Base-by-base conservation (phyloP, 1,140 invertebrate species). In the Parasteatoda tepidariorum region DNA sequence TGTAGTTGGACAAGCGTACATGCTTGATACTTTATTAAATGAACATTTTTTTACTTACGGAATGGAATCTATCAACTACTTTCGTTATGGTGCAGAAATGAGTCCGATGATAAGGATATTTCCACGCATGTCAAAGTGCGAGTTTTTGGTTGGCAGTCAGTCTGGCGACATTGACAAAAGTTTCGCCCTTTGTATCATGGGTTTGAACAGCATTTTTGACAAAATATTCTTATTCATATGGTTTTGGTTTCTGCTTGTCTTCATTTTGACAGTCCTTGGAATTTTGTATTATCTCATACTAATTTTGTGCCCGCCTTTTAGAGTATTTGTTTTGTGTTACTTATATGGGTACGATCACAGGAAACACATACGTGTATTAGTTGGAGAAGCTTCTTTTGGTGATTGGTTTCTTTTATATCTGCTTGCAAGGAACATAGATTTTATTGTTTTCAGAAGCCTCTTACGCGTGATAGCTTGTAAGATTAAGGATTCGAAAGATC, bases 1-100 rank as follows among this genome's bases (percentile, higher is more conserved):
- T 84, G 86, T 89, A 9, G 64, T 90, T 22, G 84, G 88, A 13
- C 90, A 91, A 84, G 90, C 91, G 84, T 87, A 86, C 38, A 92
- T 98, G 88, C 96, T 98, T 94, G 96, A 98, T 90, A 92, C 93
- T 76, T 98, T 98, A 91, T 96, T 98, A 91, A 96, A 97, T 89
- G 95, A 96, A 59, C 96, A 96, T 87, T 98, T 98, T 90, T 91
- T 98, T 88, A 96, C 94, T 85, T 98, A 97, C 90, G 97, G 97
- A 81, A 93, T 98, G 88, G n/a, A n/a, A n/a, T n/a, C n/a, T n/a
- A n/a, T n/a, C n/a, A n/a, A n/a, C n/a, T n/a, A n/a, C n/a, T n/a
- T n/a, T n/a, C n/a, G n/a, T n/a, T n/a, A n/a, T n/a, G n/a, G n/a
- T n/a, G n/a, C n/a, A n/a, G n/a, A n/a, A n/a, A n/a, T 92, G 79